A percentile compares a stretch with the other conserved stretches of the same genome.
Conservation (phyloP, 2,797 vertebrate genomes). For the Oophaga sylvatica region DNA sequence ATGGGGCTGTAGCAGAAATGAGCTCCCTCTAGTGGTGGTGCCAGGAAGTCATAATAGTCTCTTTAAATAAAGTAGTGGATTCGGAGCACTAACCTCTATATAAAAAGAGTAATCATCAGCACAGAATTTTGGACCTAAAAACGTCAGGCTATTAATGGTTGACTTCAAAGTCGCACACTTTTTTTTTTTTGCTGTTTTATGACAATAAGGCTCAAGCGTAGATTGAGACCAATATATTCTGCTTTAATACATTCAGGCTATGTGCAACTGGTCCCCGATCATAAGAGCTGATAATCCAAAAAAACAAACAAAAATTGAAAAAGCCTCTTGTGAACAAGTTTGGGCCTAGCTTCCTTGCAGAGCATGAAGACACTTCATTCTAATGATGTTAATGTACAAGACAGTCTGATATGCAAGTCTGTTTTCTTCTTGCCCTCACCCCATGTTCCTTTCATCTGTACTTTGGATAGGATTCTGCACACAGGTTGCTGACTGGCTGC, state of each 20-base stretch:
- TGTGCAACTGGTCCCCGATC: constrained; percentile 64
- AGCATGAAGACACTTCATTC: constrained; percentile 79
- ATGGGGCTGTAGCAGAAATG: too few species aligned
- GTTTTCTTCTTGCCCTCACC: constrained; percentile 72
- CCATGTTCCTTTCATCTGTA: constrained; percentile 75
- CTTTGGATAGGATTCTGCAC: constrained; percentile 77
- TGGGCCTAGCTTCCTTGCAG: constrained; percentile 66
- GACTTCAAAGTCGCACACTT: not conserved
- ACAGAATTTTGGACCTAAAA: not conserved
- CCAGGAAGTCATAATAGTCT: too few species aligned
- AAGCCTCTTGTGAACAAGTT: constrained; percentile 7
- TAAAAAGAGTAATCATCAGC: not conserved
- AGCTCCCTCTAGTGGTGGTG: too few species aligned
- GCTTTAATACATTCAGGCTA: constrained; percentile 17
- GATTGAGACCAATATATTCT: not conserved
- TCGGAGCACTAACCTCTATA: too few species aligned
- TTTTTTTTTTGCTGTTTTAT: not conserved
- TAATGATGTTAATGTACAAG: constrained; percentile 68
- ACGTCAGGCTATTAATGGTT: not conserved
- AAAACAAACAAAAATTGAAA: not conserved
- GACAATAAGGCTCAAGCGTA: not conserved
- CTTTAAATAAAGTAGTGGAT: too few species aligned
- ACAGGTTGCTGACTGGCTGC: constrained; percentile 74
- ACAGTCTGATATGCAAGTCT: constrained; percentile 70
- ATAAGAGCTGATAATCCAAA: constrained; percentile 43